Percentiles rank a stretch among this genome's conserved stretches.
Evolutionary conservation across 2,888 invertebrate species (phyloP).

Genomic region (Rotaria sp.): DNA sequence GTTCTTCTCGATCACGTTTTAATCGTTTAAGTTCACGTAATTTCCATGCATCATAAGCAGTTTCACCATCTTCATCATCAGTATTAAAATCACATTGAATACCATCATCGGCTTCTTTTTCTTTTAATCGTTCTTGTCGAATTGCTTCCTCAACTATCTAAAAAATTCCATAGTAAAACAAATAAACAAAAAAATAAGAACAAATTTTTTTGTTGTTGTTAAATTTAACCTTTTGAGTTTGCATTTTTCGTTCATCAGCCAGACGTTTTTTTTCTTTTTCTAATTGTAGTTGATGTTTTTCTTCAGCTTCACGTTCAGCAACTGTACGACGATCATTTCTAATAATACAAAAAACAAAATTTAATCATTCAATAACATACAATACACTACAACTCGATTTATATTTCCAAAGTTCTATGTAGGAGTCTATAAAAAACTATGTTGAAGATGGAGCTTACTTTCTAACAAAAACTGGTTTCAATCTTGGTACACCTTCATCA

Average conservation of each 20-base stretch:
- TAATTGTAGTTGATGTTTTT: conserved; percentile 69
- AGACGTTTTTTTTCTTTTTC: conserved; percentile 72
- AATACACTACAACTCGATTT: too few species aligned
- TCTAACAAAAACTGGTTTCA: conserved; percentile 87
- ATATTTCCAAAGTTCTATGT: too few species aligned
- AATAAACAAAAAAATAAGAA: neutral
- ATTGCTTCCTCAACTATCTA: conserved; percentile 38
- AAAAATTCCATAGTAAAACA: neutral
- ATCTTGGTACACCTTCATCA: conserved; percentile 65
- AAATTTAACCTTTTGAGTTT: conserved; percentile 68
- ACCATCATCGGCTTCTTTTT: conserved; percentile 40
- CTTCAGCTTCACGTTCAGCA: conserved; percentile 83
- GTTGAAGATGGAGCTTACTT: conserved; percentile 57
- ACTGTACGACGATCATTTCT: conserved; percentile 82
- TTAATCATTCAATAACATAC: too few species aligned
- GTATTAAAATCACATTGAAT: conserved; percentile 47
- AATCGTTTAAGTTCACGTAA: conserved; percentile 86
- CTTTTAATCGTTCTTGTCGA: conserved; percentile 31
- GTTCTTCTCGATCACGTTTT: conserved; percentile 87
- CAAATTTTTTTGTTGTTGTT: neutral
- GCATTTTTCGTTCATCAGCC: conserved; percentile 77
- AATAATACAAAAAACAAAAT: neutral
- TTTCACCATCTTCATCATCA: conserved; percentile 76
- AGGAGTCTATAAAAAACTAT: too few species aligned
- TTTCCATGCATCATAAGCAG: conserved; percentile 96